Evolutionary conservation across 2,113 vertebrate species (phyloP).

Genomic region (Eubucco bourcierii): DNA sequence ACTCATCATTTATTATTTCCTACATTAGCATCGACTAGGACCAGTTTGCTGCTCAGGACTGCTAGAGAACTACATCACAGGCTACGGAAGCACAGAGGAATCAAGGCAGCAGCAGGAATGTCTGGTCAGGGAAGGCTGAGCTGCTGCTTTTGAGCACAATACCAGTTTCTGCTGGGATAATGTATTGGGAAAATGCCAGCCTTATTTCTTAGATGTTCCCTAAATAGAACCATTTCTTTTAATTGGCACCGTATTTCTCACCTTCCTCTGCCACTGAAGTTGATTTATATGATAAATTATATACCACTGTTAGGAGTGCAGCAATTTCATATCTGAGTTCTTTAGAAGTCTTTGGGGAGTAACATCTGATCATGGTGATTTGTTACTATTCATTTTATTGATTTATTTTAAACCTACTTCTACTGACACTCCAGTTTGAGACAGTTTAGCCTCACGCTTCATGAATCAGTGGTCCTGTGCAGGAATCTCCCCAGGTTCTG

Average conservation of each 20-base stretch:
- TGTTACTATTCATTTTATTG: conserved; percentile 52
- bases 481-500: not conserved
- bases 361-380: conserved; percentile 43
- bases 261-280: conserved; percentile 15
- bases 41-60: not conserved
- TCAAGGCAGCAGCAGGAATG: not conserved
- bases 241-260: conserved; percentile 46
- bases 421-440: not conserved
- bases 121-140: not conserved
- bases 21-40: not conserved
- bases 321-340: conserved; percentile 41
- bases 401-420: conserved; percentile 45
- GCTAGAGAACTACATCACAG: not conserved
- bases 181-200: conserved; percentile 12
- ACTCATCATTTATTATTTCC: not conserved
- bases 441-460: not conserved
- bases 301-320: conserved; percentile 7
- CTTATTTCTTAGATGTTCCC: not conserved
- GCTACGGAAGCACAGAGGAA: not conserved
- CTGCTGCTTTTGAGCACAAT: not conserved
- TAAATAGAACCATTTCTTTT: conserved; percentile 40
- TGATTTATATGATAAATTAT: conserved; percentile 39
- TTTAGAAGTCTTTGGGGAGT: conserved; percentile 39
- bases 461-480: not conserved
- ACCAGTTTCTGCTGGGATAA: not conserved